A percentile compares a stretch with the other conserved stretches of the same genome.
These are phyloP conservation scores for Saturnia pavonia DNA, from an alignment of 2,888 invertebrate genomes.

Conservation along the genomic window DNA sequence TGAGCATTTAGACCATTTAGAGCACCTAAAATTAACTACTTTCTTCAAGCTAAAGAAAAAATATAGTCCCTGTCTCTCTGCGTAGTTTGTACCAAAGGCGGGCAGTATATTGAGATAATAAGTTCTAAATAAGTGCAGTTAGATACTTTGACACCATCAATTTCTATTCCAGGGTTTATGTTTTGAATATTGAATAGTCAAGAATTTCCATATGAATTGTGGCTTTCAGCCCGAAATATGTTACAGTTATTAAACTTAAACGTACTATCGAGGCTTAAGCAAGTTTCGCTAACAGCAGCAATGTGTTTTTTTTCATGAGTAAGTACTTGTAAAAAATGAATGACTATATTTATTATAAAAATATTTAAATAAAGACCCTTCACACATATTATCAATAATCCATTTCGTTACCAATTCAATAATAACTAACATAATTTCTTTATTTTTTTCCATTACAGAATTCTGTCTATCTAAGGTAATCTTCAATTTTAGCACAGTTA, in stretches of 20 bases:
- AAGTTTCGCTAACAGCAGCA: not conserved
- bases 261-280: no score
- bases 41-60: constrained; percentile 22
- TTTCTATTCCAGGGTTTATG: not conserved
- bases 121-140: no score
- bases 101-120: not conserved
- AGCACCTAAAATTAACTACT: constrained; percentile 32
- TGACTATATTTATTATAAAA: no score
- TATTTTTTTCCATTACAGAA: no score
- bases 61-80: constrained; percentile 30
- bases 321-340: not conserved
- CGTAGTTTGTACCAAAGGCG: constrained; percentile 15
- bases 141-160: not conserved
- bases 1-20: constrained; percentile 32
- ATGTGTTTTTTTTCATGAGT: not conserved
- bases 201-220: not conserved
- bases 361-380: no score
- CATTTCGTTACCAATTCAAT: not conserved
- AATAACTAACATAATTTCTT: not conserved
- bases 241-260: no score
- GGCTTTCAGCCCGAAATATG: no score
- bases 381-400: not conserved
- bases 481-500: not conserved
- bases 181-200: not conserved
- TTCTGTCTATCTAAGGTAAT: not conserved